Evolutionary conservation across 2,113 vertebrate genomes (phyloP).

Genomic region (Laterallus jamaicensis): DNA sequence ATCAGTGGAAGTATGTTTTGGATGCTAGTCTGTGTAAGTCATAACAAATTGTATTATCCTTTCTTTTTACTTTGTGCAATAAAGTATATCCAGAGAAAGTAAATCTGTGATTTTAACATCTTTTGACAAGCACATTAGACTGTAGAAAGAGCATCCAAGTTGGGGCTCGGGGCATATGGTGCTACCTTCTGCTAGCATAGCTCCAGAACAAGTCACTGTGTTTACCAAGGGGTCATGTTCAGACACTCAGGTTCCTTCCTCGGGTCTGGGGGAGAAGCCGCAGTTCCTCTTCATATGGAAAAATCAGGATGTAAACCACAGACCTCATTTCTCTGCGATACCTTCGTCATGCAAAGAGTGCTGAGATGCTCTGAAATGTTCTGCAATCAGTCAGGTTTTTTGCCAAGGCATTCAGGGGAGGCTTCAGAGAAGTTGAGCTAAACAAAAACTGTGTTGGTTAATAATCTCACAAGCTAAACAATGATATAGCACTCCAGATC

Average conservation of each 20-base stretch:
- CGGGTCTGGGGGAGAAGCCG: constrained; percentile 10
- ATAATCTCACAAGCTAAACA: neutral
- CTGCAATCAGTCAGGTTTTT: neutral
- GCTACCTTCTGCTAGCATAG: constrained; percentile 89
- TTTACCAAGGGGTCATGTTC: constrained; percentile 79
- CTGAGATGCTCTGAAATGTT: neutral
- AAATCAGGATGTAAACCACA: neutral
- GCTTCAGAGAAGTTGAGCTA: constrained; percentile 7
- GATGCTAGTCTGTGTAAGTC: neutral
- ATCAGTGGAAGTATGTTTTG: neutral
- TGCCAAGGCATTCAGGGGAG: neutral
- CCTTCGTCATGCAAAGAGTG: neutral
- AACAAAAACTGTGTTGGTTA: neutral
- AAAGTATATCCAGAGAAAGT: constrained; percentile 67
- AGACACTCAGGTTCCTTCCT: constrained; percentile 80
- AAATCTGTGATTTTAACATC: constrained; percentile 87
- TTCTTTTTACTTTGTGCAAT: constrained; percentile 36
- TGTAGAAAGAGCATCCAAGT: constrained; percentile 92
- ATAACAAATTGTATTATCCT: neutral
- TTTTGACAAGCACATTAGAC: constrained; percentile 97
- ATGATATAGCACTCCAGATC: neutral
- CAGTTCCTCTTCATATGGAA: neutral
- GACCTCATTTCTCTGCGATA: neutral
- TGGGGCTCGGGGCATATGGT: constrained; percentile 90
- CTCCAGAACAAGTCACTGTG: constrained; percentile 82